These are phyloP conservation scores for Lordiphosa stackelbergi DNA, from an alignment of 1,140 invertebrate species.

Conservation along the genomic window DNA sequence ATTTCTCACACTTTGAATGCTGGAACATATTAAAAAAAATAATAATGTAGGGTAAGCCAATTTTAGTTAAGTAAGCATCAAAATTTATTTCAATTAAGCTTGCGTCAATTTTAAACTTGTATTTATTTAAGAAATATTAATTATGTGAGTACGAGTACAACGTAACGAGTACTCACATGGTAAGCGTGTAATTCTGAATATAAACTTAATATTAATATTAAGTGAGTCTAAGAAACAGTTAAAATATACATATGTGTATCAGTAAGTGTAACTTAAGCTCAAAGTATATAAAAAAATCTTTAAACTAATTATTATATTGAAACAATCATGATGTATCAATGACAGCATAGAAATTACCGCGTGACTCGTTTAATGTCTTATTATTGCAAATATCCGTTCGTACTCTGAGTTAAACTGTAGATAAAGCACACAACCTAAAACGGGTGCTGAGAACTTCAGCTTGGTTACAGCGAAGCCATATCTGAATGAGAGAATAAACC, in stretches of 20 bases:
- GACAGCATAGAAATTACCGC: too few species aligned
- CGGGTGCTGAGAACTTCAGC: too few species aligned
- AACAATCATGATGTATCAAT: too few species aligned
- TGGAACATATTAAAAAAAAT: conserved; percentile 1
- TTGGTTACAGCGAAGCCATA: too few species aligned
- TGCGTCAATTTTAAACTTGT: conserved; percentile 45
- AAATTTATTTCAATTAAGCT: conserved; percentile 20
- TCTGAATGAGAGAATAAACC: too few species aligned
- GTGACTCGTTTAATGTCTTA: too few species aligned
- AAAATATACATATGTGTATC: too few species aligned
- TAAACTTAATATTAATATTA: conserved; percentile 22
- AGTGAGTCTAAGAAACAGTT: neutral
- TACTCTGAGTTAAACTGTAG: too few species aligned
- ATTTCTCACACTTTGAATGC: conserved; percentile 1
- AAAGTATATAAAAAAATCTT: neutral
- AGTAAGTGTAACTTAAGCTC: too few species aligned
- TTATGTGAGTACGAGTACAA: conserved; percentile 26
- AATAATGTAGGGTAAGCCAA: conserved; percentile 24
- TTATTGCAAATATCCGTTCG: too few species aligned
- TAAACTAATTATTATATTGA: too few species aligned
- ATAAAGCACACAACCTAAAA: too few species aligned
- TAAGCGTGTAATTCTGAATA: conserved; percentile 69
- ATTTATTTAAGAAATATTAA: conserved; percentile 23
- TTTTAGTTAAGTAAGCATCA: conserved; percentile 23
- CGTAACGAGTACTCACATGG: conserved; percentile 27